These are phyloP conservation scores for Procambarus clarkii DNA, from an alignment of 1,140 invertebrate species.

Conservation along the genomic window DNA sequence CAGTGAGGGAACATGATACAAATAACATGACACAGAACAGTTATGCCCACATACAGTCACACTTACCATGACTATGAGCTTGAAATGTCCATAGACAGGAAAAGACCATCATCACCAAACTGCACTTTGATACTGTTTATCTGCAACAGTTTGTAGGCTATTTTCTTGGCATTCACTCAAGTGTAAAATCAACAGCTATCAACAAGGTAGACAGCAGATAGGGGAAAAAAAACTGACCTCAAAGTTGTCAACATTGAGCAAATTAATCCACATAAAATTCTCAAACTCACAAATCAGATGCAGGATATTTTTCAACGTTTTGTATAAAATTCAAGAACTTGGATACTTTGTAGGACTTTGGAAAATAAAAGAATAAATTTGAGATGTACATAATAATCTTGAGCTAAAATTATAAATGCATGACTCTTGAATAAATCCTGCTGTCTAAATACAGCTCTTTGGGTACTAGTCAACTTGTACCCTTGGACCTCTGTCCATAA, in stretches of 20 bases:
- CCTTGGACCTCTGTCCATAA: constrained; percentile 31
- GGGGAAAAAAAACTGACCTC: background rate
- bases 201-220: background rate
- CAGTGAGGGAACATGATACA: constrained; percentile 32
- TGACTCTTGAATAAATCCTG: constrained; percentile 20
- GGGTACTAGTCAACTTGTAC: constrained; percentile 9
- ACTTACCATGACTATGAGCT: constrained; percentile 32
- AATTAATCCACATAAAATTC: constrained; percentile 10
- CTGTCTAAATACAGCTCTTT: constrained; percentile 23
- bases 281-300: background rate
- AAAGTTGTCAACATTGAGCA: background rate
- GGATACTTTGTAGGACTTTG: constrained; percentile 11
- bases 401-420: constrained; percentile 52
- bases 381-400: constrained; percentile 20
- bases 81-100: constrained; percentile 15
- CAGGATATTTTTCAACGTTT: background rate
- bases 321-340: constrained; percentile 9
- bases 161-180: background rate
- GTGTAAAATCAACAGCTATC: background rate
- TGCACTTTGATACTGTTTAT: background rate
- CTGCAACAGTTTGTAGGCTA: background rate
- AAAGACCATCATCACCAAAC: constrained; percentile 7
- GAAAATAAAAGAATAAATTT: constrained; percentile 35
- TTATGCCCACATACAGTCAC: constrained; percentile 11
- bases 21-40: constrained; percentile 16